Percentiles rank a stretch among this genome's conserved stretches.
These are phyloP conservation scores for Cheilosia pagana DNA, from an alignment of 2,888 invertebrate species.

Conservation along the genomic window DNA sequence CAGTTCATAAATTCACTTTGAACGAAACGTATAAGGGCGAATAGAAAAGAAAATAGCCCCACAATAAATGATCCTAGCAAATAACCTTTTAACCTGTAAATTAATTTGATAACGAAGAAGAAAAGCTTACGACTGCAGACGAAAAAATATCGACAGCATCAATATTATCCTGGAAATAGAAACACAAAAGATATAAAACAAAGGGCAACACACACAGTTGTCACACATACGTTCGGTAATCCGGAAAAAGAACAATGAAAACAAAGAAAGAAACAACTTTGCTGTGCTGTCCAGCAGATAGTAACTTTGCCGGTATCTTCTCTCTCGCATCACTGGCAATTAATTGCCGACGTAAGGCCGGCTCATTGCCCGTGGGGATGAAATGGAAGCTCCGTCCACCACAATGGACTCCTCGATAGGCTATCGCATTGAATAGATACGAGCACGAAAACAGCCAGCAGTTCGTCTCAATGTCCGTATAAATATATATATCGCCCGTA, in stretches of 20 bases:
- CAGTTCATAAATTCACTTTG: conserved; percentile 54
- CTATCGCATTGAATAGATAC: conserved; percentile 48
- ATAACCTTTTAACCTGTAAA: conserved; percentile 65
- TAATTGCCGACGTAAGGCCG: conserved; percentile 60
- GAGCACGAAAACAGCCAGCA: conserved; percentile 31
- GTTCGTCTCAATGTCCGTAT: conserved; percentile 40
- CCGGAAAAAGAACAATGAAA: conserved; percentile 31
- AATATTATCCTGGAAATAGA: conserved; percentile 54
- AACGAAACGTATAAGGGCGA: background rate
- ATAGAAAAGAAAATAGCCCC: conserved; percentile 37
- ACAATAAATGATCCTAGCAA: conserved; percentile 63
- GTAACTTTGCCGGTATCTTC: conserved; percentile 62
- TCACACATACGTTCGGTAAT: conserved; percentile 54
- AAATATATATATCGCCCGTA: conserved; percentile 30
- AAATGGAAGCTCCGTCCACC: conserved; percentile 31
- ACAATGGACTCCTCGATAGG: conserved; percentile 10
- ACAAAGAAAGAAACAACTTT: conserved; percentile 38
- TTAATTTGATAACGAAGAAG: conserved; percentile 68
- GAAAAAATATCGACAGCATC: conserved; percentile 53
- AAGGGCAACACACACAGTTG: conserved; percentile 29
- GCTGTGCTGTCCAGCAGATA: conserved; percentile 26
- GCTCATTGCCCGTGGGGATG: conserved; percentile 44
- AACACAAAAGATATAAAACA: conserved; percentile 38
- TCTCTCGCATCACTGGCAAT: conserved; percentile 69
- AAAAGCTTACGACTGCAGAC: conserved; percentile 2